These are phyloP conservation scores for Sebastes steindachneri DNA, from an alignment of 2,797 vertebrate species.

Conservation along the genomic window DNA sequence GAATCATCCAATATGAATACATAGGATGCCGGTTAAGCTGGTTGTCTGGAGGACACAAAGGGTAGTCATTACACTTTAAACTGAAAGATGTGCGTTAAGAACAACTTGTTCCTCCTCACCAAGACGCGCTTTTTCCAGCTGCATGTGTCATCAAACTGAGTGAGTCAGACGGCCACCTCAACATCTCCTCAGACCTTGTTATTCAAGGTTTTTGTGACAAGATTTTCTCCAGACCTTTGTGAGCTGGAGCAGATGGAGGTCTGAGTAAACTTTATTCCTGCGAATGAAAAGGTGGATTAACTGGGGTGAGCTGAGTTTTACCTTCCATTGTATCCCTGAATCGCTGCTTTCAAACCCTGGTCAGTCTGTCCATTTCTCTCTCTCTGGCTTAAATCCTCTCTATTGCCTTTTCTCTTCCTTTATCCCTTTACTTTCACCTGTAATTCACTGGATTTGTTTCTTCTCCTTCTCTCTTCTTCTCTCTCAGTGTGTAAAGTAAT, in stretches of 20 bases:
- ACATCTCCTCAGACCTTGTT: neutral
- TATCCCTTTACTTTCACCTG: neutral
- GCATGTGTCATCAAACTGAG: neutral
- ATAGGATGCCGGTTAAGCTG: neutral
- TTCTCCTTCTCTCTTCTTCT: neutral
- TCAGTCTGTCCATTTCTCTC: neutral
- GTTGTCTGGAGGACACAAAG: too few species aligned
- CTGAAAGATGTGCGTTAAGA: neutral
- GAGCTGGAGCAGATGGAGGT: neutral
- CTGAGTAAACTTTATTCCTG: constrained; percentile 13
- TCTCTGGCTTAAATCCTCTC: neutral
- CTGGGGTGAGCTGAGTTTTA: neutral
- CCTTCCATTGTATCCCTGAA: neutral
- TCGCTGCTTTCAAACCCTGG: neutral
- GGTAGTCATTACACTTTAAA: neutral
- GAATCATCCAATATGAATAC: neutral
- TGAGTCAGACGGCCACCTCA: neutral
- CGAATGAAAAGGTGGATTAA: constrained; percentile 33
- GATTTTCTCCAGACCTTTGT: neutral
- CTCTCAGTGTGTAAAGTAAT: neutral
- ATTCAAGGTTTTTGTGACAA: neutral
- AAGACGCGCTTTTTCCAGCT: neutral
- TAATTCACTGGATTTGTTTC: neutral
- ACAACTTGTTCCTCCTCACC: neutral
- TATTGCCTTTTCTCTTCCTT: neutral